These are phyloP conservation scores for Oryzias dopingdopingensis DNA, from an alignment of 2,797 vertebrate species.

Conservation along the genomic window DNA sequence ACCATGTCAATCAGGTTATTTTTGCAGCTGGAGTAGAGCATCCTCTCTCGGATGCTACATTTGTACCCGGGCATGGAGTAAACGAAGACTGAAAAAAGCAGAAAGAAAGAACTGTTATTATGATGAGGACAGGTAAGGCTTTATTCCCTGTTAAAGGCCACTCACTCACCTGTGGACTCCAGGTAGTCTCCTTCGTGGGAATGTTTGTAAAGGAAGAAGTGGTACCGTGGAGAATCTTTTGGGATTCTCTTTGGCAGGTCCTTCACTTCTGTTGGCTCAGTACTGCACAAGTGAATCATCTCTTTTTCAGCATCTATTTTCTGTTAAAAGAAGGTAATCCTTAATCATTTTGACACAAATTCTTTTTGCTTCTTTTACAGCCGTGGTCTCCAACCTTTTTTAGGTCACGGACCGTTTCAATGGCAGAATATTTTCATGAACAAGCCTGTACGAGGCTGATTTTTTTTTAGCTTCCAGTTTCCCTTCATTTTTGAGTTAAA, in stretches of 20 bases:
- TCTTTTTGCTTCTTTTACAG: too few relatives aligned
- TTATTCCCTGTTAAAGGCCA: not conserved
- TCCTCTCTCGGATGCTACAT: constrained; percentile 94
- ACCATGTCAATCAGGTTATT: constrained; percentile 88
- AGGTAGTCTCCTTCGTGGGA: constrained; percentile 95
- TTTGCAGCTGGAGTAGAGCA: constrained; percentile 99
- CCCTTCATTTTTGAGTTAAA: too few relatives aligned
- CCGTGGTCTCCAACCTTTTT: too few relatives aligned
- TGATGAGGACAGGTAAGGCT: not conserved
- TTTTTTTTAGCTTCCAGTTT: too few relatives aligned
- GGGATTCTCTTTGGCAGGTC: constrained; percentile 93
- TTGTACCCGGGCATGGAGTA: constrained; percentile 98
- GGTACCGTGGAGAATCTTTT: constrained; percentile 91
- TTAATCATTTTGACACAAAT: not conserved
- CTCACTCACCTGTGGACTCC: constrained; percentile 88
- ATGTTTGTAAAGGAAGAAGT: constrained; percentile 98
- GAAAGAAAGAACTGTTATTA: not conserved
- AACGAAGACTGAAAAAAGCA: constrained; percentile 87
- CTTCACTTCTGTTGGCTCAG: constrained; percentile 88
- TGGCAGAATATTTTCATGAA: too few relatives aligned
- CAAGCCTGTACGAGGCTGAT: too few relatives aligned
- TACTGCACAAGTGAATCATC: constrained; percentile 87
- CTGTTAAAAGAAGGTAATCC: constrained; percentile 66
- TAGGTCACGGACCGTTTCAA: too few relatives aligned
- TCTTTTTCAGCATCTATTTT: constrained; percentile 90